Evolutionary conservation across 1,140 invertebrate genomes (phyloP), one percentile per base, ranked within the genome.

Genomic region (Bombus confusus): DNA sequence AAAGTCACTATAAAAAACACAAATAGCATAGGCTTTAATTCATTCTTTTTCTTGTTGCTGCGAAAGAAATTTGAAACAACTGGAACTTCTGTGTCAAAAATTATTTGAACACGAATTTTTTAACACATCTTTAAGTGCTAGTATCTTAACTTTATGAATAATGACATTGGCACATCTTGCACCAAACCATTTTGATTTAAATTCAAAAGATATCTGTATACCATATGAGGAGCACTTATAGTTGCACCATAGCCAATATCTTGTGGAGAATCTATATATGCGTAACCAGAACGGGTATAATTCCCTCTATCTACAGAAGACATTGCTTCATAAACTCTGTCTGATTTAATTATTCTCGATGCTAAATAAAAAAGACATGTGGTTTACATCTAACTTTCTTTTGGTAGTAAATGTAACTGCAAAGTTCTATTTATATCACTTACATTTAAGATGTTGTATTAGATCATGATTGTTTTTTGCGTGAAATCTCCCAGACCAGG

Each of bases 141-240:
- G 37, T 37, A 37, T 37, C 37, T 37, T 3, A 37, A 18, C 6
- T 18, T 52, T 6, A 52, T 2, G 22, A 52, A 52, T 52, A 52
- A 52, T 52, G 5, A 18, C 18, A 22, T 52, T 1, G 47, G 47
- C 18, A 52, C 6, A 3, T 37, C 37, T 52, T 52, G 47, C 18
- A 52, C 5, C 18, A 52, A 22, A 18, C 18, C 18, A 52, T 5
- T 18, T 5, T 18, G 28, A 79, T n/a, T 83, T 75, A 18, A 69
- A 72, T 77, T 76, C 12, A 62, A n/a, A 37, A 83, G 59, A 59
- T 66, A 72, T 52, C 18, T 52, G 18, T 88, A 95, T 96, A 99
- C 98, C 99, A 99, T 99, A 95, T 99, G 99, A 73, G 99, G 99
- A 80, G 99, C 99, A 96, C 98, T 99, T 80, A 99, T 99, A 2